These are phyloP conservation scores for Phoxinus dragarum DNA, from an alignment of 2,797 vertebrate species.

Conservation along the genomic window DNA sequence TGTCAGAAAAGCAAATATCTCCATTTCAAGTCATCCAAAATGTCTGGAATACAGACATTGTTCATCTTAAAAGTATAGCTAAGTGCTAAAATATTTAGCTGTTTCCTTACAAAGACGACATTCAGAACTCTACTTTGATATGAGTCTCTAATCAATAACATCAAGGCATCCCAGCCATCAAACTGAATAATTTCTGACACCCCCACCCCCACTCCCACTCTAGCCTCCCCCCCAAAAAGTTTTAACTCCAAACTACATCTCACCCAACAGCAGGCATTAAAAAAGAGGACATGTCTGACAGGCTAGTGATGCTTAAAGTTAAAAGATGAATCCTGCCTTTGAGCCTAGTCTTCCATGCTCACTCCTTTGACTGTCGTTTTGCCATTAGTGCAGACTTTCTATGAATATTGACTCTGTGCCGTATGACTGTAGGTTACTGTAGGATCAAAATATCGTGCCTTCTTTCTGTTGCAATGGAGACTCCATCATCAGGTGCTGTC, in stretches of 20 bases:
- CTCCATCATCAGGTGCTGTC: conserved; percentile 26
- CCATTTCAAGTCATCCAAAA: conserved; percentile 44
- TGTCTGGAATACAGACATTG: conserved; percentile 62
- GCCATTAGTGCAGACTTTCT: conserved; percentile 74
- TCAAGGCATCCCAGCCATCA: conserved; percentile 74
- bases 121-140: conserved; percentile 69
- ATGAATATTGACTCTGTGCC: conserved; percentile 60
- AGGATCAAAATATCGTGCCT: conserved; percentile 29
- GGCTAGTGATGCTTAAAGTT: conserved; percentile 76
- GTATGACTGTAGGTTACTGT: conserved; percentile 23
- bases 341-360: conserved; percentile 71
- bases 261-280: conserved; percentile 57
- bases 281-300: conserved; percentile 75
- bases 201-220: conserved; percentile 46
- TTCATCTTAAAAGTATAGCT: conserved; percentile 59
- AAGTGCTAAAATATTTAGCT: conserved; percentile 66
- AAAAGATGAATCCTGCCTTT: conserved; percentile 77
- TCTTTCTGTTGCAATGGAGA: conserved; percentile 40
- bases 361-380: conserved; percentile 66
- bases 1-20: conserved; percentile 52
- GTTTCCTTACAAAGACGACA: conserved; percentile 68
- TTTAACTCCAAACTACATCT: conserved; percentile 69
- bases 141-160: conserved; percentile 80
- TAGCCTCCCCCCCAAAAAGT: conserved; percentile 58
- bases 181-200: conserved; percentile 72